Conservation (phyloP, 2,797 vertebrate genomes). For the Amblyopsis hoosieri region DNA sequence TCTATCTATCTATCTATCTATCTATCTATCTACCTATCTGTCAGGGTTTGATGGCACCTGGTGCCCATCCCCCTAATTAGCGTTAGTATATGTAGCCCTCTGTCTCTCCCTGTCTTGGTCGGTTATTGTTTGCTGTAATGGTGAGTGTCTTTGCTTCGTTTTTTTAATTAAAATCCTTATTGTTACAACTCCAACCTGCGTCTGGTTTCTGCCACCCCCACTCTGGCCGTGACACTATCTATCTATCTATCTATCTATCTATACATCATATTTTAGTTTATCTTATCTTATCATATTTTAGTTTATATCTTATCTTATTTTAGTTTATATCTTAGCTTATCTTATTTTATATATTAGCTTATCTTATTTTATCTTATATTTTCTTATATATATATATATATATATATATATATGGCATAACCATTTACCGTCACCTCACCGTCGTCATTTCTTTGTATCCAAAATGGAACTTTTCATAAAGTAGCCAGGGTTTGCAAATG, state of each 20-base stretch:
- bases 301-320: too few species aligned
- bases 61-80: too few species aligned
- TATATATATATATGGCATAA: neutral
- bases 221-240: neutral
- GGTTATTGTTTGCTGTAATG: too few species aligned
- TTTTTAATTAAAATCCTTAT: too few species aligned
- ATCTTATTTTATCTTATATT: neutral
- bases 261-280: neutral
- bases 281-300: neutral
- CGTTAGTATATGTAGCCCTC: too few species aligned
- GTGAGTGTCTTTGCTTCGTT: too few species aligned
- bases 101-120: too few species aligned
- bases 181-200: too few species aligned
- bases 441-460: constrained; percentile 31
- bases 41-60: too few species aligned
- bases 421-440: constrained; percentile 8
- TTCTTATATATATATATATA: constrained; percentile 20
- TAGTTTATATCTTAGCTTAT: neutral
- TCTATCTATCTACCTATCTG: too few species aligned
- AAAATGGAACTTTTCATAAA: constrained; percentile 51
- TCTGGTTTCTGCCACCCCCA: too few species aligned
- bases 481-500: constrained; percentile 61
- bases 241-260: neutral
- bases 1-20: neutral
- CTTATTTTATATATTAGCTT: neutral